Conservation (phyloP, 1,140 invertebrate genomes). For the Drosophila lacertosa region DNA sequence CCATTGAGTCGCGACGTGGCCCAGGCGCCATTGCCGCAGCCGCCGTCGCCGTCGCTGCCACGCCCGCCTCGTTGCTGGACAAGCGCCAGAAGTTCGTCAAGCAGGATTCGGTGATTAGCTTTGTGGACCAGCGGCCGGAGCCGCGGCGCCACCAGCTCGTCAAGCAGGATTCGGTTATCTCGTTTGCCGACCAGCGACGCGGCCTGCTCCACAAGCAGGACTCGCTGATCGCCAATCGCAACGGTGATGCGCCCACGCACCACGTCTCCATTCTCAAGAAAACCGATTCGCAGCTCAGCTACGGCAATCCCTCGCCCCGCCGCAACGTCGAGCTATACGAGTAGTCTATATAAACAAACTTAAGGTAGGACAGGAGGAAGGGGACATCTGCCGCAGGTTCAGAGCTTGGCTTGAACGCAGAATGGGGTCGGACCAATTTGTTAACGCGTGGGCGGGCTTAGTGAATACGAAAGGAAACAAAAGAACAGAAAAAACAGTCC, state of each 20-base stretch:
- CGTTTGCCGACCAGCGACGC: conserved; percentile 81
- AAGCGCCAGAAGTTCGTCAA: conserved; percentile 82
- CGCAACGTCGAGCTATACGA: conserved; percentile 77
- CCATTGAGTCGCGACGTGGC: conserved; percentile 69
- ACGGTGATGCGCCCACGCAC: conserved; percentile 74
- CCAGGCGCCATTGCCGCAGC: too few species aligned
- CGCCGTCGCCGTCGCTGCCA: conserved; percentile 31
- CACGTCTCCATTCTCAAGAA: conserved; percentile 83
- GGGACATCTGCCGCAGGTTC: conserved; percentile 35
- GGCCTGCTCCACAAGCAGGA: conserved; percentile 79
- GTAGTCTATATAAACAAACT: conserved; percentile 30
- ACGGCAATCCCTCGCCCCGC: conserved; percentile 66
- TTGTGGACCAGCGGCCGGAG: conserved; percentile 81
- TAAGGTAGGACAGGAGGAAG: neutral
- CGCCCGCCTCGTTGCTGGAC: conserved; percentile 54
- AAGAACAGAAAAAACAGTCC: neutral
- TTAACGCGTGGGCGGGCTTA: conserved; percentile 30
- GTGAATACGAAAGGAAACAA: conserved; percentile 29
- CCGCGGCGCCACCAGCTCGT: conserved; percentile 78
- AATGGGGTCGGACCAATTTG: conserved; percentile 63
- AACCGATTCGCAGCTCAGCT: conserved; percentile 79
- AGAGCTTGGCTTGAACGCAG: conserved; percentile 44
- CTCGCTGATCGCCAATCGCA: conserved; percentile 74
- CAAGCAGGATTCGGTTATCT: conserved; percentile 83
- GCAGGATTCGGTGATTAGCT: conserved; percentile 83